phyloP scores from a whole-genome alignment of 2,113 vertebrate species.

The Caranx melampygus region DNA sequence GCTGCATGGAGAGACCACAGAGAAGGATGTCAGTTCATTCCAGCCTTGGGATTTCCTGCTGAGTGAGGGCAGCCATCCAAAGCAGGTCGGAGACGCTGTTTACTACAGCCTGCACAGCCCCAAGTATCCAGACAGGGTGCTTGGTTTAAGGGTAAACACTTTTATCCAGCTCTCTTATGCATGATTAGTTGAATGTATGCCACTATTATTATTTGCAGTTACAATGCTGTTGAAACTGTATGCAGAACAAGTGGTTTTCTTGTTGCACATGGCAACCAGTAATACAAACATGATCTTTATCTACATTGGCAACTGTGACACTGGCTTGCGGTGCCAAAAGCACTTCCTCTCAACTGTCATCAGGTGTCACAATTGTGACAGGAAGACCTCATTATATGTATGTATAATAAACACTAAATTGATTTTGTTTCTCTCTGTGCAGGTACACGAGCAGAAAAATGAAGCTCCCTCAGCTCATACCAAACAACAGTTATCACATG shows the following conservation, averaged over 20 bases:
- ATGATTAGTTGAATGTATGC: background rate
- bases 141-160: conserved; percentile 84
- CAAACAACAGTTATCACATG: conserved; percentile 64
- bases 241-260: background rate
- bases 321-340: conserved; percentile 40
- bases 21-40: conserved; percentile 39
- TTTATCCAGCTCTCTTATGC: background rate
- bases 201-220: background rate
- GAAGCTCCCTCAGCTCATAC: conserved; percentile 30
- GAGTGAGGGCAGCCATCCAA: conserved; percentile 55
- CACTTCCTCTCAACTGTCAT: conserved; percentile 71
- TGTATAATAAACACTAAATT: background rate
- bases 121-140: conserved; percentile 56
- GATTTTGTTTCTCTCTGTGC: conserved; percentile 30
- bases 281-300: conserved; percentile 51
- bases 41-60: conserved; percentile 74
- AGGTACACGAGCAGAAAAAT: conserved; percentile 61
- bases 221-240: background rate
- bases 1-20: conserved; percentile 36
- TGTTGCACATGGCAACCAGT: background rate
- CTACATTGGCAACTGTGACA: conserved; percentile 40
- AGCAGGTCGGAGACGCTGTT: conserved; percentile 69
- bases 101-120: conserved; percentile 80
- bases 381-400: background rate
- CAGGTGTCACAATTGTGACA: conserved; percentile 42